Conservation (phyloP, 1,140 invertebrate species). For the Episyrphus balteatus region DNA sequence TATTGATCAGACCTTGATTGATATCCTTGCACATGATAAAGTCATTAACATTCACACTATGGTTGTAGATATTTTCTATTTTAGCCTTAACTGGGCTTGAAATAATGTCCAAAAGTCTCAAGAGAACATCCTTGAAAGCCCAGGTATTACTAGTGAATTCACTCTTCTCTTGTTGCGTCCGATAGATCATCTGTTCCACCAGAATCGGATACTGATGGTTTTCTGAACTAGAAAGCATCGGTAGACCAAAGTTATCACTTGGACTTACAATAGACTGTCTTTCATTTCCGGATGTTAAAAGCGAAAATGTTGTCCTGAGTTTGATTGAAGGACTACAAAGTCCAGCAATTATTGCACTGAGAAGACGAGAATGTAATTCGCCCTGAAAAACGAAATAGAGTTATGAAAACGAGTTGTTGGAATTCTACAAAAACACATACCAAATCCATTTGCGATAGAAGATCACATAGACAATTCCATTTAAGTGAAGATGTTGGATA, state of each 20-base stretch:
- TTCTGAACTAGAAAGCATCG: conserved; percentile 60
- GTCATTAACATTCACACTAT: conserved; percentile 17
- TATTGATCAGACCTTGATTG: conserved; percentile 51
- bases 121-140: conserved; percentile 75
- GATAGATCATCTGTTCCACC: conserved; percentile 70
- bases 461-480: conserved; percentile 82
- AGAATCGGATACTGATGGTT: conserved; percentile 65
- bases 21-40: conserved; percentile 17
- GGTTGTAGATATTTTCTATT: conserved; percentile 37
- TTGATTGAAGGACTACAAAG: conserved; percentile 68
- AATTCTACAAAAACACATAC: conserved; percentile 42
- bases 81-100: conserved; percentile 59
- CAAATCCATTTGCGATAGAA: conserved; percentile 68
- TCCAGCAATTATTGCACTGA: conserved; percentile 71
- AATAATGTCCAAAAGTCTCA: conserved; percentile 70
- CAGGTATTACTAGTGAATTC: conserved; percentile 43
- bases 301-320: conserved; percentile 66
- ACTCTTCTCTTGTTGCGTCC: conserved; percentile 51
- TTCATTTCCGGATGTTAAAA: conserved; percentile 39
- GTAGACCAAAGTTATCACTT: conserved; percentile 56
- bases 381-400: conserved; percentile 8
- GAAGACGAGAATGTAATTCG: conserved; percentile 45
- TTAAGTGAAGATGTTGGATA: conserved; percentile 88
- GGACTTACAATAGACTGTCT: conserved; percentile 49
- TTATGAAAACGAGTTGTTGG: background rate